Evolutionary conservation across 2,797 vertebrate genomes (phyloP).

Genomic region (Takifugu rubripes): DNA sequence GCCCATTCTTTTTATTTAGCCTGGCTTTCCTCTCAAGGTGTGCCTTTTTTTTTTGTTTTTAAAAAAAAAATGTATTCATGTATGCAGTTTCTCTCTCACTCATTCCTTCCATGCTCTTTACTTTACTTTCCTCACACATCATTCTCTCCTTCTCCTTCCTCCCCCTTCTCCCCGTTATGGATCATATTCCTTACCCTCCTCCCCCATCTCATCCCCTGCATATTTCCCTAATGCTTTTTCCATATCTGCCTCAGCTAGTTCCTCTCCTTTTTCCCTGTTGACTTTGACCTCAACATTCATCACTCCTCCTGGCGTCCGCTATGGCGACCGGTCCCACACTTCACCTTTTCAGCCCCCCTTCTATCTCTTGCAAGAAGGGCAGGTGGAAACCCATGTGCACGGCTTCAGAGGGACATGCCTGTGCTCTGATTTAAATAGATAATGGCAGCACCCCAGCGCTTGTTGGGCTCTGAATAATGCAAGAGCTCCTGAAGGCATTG

Average conservation of each 20-base stretch:
- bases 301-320: slow-evolving; percentile 22
- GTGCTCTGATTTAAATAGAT: slow-evolving; percentile 75
- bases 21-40: slow-evolving; percentile 24
- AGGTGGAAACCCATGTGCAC: slow-evolving; percentile 52
- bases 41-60: slow-evolving; percentile 2
- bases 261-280: slow-evolving; percentile 33
- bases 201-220: slow-evolving; percentile 33
- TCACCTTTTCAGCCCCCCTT: slow-evolving; percentile 21
- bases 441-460: slow-evolving; percentile 64
- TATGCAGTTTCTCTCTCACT: not conserved
- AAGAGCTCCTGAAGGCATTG: slow-evolving; percentile 70
- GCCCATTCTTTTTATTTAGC: slow-evolving; percentile 46
- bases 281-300: slow-evolving; percentile 25
- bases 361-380: slow-evolving; percentile 53
- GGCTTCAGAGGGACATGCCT: slow-evolving; percentile 64
- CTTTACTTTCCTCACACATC: slow-evolving; percentile 1
- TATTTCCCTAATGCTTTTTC: slow-evolving; percentile 52
- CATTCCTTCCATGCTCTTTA: not conserved
- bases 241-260: slow-evolving; percentile 35
- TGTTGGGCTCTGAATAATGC: slow-evolving; percentile 74
- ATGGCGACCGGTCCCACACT: slow-evolving; percentile 36
- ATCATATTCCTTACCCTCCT: slow-evolving; percentile 10
- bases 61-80: not conserved
- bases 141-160: slow-evolving; percentile 14
- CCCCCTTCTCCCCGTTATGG: slow-evolving; percentile 18